Evolutionary conservation across 2,113 vertebrate genomes (phyloP).

Genomic region (Willisornis vidua): DNA sequence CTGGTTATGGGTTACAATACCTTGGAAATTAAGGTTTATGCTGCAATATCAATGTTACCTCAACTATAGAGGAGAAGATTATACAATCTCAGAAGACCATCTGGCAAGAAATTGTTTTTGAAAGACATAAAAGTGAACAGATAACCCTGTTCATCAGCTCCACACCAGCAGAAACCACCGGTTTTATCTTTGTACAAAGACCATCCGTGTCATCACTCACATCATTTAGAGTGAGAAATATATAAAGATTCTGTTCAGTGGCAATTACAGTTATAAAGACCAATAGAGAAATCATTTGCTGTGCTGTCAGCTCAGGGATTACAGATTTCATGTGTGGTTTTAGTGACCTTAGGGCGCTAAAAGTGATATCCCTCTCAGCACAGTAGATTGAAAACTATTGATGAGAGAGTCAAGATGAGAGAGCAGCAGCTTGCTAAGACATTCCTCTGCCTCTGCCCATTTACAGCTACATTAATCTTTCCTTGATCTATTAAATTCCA

Average conservation of each 20-base stretch:
- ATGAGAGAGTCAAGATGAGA: conserved; percentile 54
- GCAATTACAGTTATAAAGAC: conserved; percentile 65
- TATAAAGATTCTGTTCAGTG: conserved; percentile 23
- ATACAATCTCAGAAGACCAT: conserved; percentile 22
- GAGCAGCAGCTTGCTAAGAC: conserved; percentile 29
- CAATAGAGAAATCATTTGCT: conserved; percentile 69
- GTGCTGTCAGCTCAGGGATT: conserved; percentile 32
- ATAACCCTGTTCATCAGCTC: not conserved
- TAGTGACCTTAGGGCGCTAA: conserved; percentile 32
- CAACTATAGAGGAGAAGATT: not conserved
- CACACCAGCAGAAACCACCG: not conserved
- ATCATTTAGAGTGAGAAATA: conserved; percentile 47
- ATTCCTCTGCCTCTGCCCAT: conserved; percentile 62
- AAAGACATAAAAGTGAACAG: conserved; percentile 26
- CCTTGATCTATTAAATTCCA: conserved; percentile 45
- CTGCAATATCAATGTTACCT: not conserved
- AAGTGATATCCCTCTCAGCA: conserved; percentile 39
- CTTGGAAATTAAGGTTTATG: conserved; percentile 27
- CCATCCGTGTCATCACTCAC: not conserved
- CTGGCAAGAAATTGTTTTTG: conserved; percentile 28
- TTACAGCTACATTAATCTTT: conserved; percentile 68
- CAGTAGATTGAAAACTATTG: conserved; percentile 70
- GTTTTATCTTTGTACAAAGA: not conserved
- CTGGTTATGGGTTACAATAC: not conserved
- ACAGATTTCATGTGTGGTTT: conserved; percentile 24